These are phyloP conservation scores for Dryococelus australis DNA, from an alignment of 2,888 invertebrate genomes.

Conservation along the genomic window DNA sequence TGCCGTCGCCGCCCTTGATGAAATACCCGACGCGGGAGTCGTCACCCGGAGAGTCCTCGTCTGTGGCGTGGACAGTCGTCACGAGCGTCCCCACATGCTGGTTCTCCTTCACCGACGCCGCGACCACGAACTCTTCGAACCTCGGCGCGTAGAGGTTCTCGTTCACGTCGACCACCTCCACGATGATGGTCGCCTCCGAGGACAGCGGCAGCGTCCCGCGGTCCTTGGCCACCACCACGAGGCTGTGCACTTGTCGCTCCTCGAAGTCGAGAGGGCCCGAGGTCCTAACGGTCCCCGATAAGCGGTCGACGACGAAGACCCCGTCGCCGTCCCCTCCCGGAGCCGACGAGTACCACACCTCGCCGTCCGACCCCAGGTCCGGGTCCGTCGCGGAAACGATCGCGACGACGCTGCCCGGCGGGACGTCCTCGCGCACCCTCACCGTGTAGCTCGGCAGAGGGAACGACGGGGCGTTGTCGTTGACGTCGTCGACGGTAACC, in stretches of 20 bases:
- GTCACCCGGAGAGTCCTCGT: conserved; percentile 81
- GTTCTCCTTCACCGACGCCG: conserved; percentile 82
- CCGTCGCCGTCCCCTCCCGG: conserved; percentile 64
- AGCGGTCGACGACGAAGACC: conserved; percentile 82
- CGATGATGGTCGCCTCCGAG: conserved; percentile 79
- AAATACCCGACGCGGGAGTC: conserved; percentile 87
- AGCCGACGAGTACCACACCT: conserved; percentile 76
- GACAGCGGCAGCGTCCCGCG: conserved; percentile 82
- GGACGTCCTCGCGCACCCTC: conserved; percentile 90
- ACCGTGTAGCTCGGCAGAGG: conserved; percentile 77
- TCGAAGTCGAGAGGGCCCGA: conserved; percentile 85
- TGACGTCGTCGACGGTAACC: conserved; percentile 86
- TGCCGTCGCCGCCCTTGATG: conserved; percentile 86
- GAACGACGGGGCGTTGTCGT: conserved; percentile 88
- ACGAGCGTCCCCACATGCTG: conserved; percentile 78
- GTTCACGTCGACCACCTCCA: conserved; percentile 93
- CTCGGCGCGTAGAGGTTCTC: conserved; percentile 87
- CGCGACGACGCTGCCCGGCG: conserved; percentile 85
- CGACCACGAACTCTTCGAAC: conserved; percentile 81
- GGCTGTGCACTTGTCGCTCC: conserved; percentile 85
- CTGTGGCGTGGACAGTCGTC: conserved; percentile 77
- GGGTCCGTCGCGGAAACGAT: conserved; percentile 84
- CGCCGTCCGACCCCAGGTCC: conserved; percentile 84
- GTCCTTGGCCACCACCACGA: conserved; percentile 86
- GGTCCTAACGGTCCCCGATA: conserved; percentile 87